Evolutionary conservation across 2,888 invertebrate genomes (phyloP), one percentile per base, ranked within the genome.

Genomic region (Protula sp.): DNA sequence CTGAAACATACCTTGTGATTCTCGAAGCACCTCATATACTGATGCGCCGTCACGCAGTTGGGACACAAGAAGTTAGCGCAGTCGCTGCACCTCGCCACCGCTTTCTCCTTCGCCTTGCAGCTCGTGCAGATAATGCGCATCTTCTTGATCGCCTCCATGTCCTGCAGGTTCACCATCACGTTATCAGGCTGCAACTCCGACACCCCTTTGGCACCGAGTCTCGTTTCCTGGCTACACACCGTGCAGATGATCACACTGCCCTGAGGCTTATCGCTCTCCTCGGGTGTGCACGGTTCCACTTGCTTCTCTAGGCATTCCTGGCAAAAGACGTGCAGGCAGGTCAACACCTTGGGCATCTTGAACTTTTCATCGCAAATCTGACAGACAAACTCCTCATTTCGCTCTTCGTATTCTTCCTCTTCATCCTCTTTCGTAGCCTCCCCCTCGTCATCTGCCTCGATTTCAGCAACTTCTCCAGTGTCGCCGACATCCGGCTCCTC

Each of bases 21-120:
- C 82, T 95, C 94, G 80, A 97, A 97, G 83, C 94, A 94, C 69
- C 93, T 87, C 95, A 95, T 95, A 77, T 90, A 94, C 81, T 92
- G 90, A 82, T 97, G 95, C 61, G 95, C 95, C 47, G 92, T 91
- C 74, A 93, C 92, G 84, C 95, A 97, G 78, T 92, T 91, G 65
- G 89, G 87, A 83, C 95, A 95, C 55, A 97, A 85, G 79, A 94
- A 91, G 82, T 92, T 92, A 75, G 92, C 91, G 83, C 95, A 97
- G 80, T 95, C 94, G 72, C 90, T 90, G 83, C 95, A 97, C 63
- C 93, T 87, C 14, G 94, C 94, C 55, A 94, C 90, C 22, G 94
- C 94, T 73, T 89, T 88, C 83, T 94, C 94, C 83, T 92, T 92
- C 73, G 93, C 90, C 80, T 94, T 95, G 85, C 95, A 97, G 67